Evolutionary conservation across 2,888 invertebrate species (phyloP).

Genomic region (Branchellion lobata): DNA sequence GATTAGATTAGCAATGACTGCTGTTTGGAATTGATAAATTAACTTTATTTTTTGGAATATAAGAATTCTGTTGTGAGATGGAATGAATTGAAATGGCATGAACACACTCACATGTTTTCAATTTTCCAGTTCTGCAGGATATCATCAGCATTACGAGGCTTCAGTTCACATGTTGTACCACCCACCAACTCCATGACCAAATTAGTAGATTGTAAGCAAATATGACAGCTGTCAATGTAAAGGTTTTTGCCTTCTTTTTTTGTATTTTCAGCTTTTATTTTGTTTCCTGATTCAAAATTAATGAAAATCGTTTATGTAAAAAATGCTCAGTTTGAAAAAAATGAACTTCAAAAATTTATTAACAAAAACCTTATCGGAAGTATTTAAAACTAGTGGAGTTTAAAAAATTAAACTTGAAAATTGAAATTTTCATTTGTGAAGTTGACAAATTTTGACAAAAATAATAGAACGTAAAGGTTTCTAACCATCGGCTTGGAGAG

Average conservation of each 20-base stretch:
- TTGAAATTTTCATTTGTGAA: too few relatives aligned
- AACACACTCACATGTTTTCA: constrained; percentile 2
- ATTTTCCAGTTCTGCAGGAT: constrained; percentile 33
- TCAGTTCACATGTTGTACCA: background rate
- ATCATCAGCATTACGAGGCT: background rate
- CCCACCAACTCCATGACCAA: constrained; percentile 24
- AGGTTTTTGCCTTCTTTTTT: background rate
- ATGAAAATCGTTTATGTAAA: background rate
- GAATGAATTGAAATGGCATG: too few relatives aligned
- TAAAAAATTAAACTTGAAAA: too few relatives aligned
- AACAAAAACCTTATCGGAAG: too few relatives aligned
- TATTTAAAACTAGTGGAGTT: too few relatives aligned
- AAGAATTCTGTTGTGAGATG: too few relatives aligned
- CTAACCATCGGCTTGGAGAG: constrained; percentile 17
- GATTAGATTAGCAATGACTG: background rate
- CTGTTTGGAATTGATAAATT: too few relatives aligned
- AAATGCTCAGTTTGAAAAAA: too few relatives aligned
- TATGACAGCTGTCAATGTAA: background rate
- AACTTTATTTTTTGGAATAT: too few relatives aligned
- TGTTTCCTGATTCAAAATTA: background rate
- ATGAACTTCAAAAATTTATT: too few relatives aligned
- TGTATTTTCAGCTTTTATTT: background rate
- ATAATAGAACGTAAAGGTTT: too few relatives aligned
- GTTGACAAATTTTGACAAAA: too few relatives aligned
- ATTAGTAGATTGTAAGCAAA: background rate